Percentiles rank a stretch among this genome's conserved stretches.
Conservation (phyloP, 2,797 vertebrate genomes). For the Nannoperca obscura region DNA sequence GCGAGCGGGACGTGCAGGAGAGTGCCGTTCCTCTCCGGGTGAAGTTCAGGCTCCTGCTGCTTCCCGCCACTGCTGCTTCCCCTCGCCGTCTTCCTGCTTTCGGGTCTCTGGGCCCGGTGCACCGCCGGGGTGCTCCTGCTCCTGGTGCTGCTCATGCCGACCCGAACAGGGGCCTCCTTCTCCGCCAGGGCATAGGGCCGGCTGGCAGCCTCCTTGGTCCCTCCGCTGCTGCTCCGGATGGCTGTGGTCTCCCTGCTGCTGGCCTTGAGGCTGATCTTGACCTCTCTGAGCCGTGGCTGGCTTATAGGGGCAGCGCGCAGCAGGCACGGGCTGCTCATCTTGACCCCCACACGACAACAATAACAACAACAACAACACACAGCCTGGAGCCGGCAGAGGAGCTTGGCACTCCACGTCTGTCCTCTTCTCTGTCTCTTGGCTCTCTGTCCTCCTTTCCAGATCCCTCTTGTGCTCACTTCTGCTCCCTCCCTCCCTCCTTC, state of each 20-base stretch:
- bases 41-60: slow-evolving; percentile 65
- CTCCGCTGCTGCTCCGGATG: slow-evolving; percentile 56
- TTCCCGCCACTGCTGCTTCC: slow-evolving; percentile 47
- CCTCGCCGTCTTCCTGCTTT: slow-evolving; percentile 66
- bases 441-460: slow-evolving; percentile 79
- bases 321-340: slow-evolving; percentile 88
- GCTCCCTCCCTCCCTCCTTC: slow-evolving; percentile 45
- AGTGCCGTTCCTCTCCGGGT: slow-evolving; percentile 82
- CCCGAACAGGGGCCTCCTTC: slow-evolving; percentile 71
- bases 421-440: slow-evolving; percentile 72
- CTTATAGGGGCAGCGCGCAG: slow-evolving; percentile 79
- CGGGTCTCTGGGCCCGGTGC: slow-evolving; percentile 72
- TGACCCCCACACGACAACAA: slow-evolving; percentile 59
- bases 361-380: slow-evolving; percentile 51
- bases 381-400: slow-evolving; percentile 63
- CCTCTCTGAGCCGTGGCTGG: slow-evolving; percentile 84
- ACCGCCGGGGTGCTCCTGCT: slow-evolving; percentile 86
- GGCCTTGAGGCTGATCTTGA: slow-evolving; percentile 86
- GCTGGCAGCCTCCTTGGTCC: slow-evolving; percentile 59
- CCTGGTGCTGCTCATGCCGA: slow-evolving; percentile 69
- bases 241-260: slow-evolving; percentile 71
- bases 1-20: slow-evolving; percentile 69
- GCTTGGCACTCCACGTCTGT: slow-evolving; percentile 73
- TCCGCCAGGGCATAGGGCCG: slow-evolving; percentile 60
- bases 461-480: slow-evolving; percentile 68